Conservation (phyloP, 2,797 vertebrate genomes). For the Pteropus rufus region DNA sequence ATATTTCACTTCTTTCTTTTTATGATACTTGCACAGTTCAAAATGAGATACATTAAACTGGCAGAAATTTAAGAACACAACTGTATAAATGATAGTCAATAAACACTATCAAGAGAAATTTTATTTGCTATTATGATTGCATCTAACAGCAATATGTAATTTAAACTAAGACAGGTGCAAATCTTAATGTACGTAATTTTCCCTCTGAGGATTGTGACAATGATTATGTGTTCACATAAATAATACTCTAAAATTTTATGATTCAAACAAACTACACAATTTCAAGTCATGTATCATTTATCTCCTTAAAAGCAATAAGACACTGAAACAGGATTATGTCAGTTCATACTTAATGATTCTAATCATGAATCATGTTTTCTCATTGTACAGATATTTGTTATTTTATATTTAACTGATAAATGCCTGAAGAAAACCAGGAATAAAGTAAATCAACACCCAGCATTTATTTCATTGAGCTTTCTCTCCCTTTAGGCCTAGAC, state of each 20-base stretch:
- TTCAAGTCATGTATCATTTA: background rate
- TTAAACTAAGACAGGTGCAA: conserved; percentile 9
- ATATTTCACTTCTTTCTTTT: conserved; percentile 5
- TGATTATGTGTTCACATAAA: background rate
- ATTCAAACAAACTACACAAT: background rate
- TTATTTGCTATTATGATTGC: background rate
- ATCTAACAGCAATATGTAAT: background rate
- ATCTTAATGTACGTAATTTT: background rate
- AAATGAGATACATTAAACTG: background rate
- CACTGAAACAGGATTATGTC: background rate
- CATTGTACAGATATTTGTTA: background rate
- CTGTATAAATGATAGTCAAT: background rate
- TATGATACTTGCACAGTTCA: background rate
- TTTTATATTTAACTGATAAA: background rate
- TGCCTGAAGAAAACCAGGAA: background rate
- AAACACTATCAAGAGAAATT: background rate
- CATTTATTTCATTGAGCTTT: background rate
- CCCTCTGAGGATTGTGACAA: background rate
- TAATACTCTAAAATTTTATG: background rate
- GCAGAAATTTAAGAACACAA: conserved; percentile 11
- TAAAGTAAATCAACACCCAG: background rate
- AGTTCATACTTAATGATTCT: background rate
- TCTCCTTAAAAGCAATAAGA: background rate
- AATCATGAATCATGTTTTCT: background rate
- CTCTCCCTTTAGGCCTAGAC: background rate